A percentile compares a stretch with the other conserved stretches of the same genome.
These are phyloP conservation scores for Drosophila neutralis DNA, from an alignment of 2,888 invertebrate genomes.

Conservation along the genomic window DNA sequence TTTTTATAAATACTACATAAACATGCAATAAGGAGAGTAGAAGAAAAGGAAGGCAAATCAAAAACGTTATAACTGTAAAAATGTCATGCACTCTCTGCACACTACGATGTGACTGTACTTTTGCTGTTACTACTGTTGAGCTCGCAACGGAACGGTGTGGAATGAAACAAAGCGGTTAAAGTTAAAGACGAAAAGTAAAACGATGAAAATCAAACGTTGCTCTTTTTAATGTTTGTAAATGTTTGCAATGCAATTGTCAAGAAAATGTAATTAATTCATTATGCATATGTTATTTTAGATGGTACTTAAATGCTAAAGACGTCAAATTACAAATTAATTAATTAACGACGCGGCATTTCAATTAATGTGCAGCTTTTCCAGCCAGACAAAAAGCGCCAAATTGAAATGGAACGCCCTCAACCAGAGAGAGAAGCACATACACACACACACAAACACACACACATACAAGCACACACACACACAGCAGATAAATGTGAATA, in stretches of 20 bases:
- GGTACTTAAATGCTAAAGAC: conserved; percentile 63
- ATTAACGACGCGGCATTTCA: conserved; percentile 57
- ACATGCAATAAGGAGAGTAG: conserved; percentile 28
- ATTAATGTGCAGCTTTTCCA: conserved; percentile 74
- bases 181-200: conserved; percentile 6
- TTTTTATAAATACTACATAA: not conserved
- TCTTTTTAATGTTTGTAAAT: conserved; percentile 54
- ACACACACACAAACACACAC: conserved; percentile 4
- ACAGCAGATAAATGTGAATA: conserved; percentile 19
- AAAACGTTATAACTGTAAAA: conserved; percentile 22
- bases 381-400: conserved; percentile 73
- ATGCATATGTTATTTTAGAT: conserved; percentile 28
- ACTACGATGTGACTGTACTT: conserved; percentile 31
- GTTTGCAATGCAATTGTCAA: conserved; percentile 40
- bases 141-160: conserved; percentile 43
- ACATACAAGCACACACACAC: conserved; percentile 5
- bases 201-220: conserved; percentile 58
- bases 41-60: conserved; percentile 6
- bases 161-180: conserved; percentile 46
- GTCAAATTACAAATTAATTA: conserved; percentile 4
- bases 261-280: conserved; percentile 35
- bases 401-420: conserved; percentile 53
- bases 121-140: conserved; percentile 50
- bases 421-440: conserved; percentile 22
- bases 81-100: conserved; percentile 5